Base-by-base conservation (phyloP, 2,113 vertebrate species). In the Alectura lathami region DNA sequence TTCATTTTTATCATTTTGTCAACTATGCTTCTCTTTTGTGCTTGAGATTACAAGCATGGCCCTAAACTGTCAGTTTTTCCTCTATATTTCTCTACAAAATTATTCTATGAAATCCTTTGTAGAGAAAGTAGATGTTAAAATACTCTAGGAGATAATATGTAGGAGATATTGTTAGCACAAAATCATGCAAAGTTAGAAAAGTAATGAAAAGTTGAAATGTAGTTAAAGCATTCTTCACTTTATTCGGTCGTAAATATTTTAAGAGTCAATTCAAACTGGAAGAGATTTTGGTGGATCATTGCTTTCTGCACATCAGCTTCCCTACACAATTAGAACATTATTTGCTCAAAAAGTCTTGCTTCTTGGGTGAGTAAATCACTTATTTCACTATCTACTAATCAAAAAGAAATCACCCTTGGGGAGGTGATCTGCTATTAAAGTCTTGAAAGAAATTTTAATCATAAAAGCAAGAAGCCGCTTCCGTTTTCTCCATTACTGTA, bases 381-480 rank as follows among this genome's bases (percentile, higher is more conserved):
- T 47, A 40, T 69, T 79, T 67, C 32, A 56, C n/a, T 42, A 9
- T 76, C 11, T 57, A 27, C 17, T 83, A 26, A 53, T 57, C n/a
- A 70, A 76, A 91, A 83, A 91, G 20, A 75, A 67, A 83, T 57
- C 4, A 62, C 17, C 20, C 56, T 32, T 67, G 13, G 20, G 13
- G 26, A 67, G 11, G 8, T 75, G 42, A 67, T 47, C 11, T 56
- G 24, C 30, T 64, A 15, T 13, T 53, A 47, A 88, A 74, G 9
- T 72, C 87, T 82, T 95, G 72, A 87, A 86, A 76, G 21, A 92
- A 66, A 84, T 63, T 76, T 62, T 54, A 80, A 45, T 93, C 42
- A 7, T 40, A 80, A 83, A 67, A 70, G 17, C 18, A 84, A 90
- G 38, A 68, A 86, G 66, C 43, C 72, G 3, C 40, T 95, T 94